phyloP scores from a whole-genome alignment of 2,888 invertebrate genomes.

The Apamea sordens region DNA sequence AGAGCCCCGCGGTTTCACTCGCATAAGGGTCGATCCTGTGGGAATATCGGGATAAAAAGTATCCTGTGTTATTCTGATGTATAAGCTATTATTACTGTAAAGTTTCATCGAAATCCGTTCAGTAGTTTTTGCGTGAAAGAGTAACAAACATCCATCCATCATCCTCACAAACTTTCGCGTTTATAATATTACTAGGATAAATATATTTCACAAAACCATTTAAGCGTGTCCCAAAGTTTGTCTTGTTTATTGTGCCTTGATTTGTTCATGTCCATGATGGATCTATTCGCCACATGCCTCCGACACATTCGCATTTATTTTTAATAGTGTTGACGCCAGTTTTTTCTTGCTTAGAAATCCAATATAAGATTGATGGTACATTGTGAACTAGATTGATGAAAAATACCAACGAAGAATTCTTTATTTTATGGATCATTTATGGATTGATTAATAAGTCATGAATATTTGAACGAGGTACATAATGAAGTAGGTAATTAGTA shows the following conservation, averaged over 20 bases:
- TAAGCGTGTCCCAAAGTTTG: not conserved
- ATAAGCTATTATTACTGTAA: no score
- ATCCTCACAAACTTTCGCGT: no score
- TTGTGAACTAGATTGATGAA: conserved; percentile 48
- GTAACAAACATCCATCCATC: no score
- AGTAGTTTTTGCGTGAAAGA: no score
- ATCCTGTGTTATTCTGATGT: no score
- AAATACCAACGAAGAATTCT: conserved; percentile 25
- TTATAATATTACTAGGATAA: no score
- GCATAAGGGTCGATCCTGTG: no score
- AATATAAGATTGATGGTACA: conserved; percentile 61
- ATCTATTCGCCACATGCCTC: conserved; percentile 58
- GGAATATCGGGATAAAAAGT: no score
- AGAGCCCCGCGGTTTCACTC: no score
- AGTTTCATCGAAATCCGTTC: no score
- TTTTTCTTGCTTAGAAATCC: conserved; percentile 52
- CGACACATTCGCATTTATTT: conserved; percentile 57
- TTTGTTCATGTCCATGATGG: conserved; percentile 54
- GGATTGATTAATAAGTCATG: conserved; percentile 1
- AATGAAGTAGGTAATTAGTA: not conserved
- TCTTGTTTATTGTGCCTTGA: conserved; percentile 33
- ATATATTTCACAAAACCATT: conserved; percentile 29
- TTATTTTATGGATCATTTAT: conserved; percentile 22
- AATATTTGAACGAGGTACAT: conserved; percentile 20
- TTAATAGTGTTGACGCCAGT: conserved; percentile 54